These are phyloP conservation scores for Deroplatys truncata DNA, from an alignment of 2,888 invertebrate genomes.

Conservation along the genomic window DNA sequence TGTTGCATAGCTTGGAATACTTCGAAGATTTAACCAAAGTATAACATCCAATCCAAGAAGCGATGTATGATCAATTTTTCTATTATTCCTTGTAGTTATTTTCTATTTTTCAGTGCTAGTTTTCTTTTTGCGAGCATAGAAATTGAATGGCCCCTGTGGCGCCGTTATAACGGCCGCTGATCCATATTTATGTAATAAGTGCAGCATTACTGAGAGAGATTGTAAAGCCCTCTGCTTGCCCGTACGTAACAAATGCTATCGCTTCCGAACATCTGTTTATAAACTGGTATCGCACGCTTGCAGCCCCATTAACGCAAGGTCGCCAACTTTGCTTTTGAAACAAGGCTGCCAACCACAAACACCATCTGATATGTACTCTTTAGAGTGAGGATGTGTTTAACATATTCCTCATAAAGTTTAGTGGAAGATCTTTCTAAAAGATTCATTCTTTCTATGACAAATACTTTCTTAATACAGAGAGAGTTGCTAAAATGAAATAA, in stretches of 20 bases:
- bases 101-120: background rate
- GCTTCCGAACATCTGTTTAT: background rate
- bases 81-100: background rate
- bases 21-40: too few relatives aligned
- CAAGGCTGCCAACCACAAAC: background rate
- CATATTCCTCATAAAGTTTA: too few relatives aligned
- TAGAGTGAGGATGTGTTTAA: too few relatives aligned
- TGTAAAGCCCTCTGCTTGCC: background rate
- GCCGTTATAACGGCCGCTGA: background rate
- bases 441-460: too few relatives aligned
- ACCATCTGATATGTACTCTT: too few relatives aligned
- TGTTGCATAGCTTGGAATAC: too few relatives aligned
- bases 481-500: too few relatives aligned
- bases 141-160: background rate
- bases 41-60: too few relatives aligned
- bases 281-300: background rate
- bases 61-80: too few relatives aligned
- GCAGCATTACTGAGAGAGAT: background rate
- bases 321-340: background rate
- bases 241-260: background rate
- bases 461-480: too few relatives aligned
- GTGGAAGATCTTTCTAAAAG: too few relatives aligned
- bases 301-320: background rate
- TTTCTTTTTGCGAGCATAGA: background rate
- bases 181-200: background rate